Evolutionary conservation across 2,113 vertebrate species (phyloP).

Genomic region (Daboia siamensis): DNA sequence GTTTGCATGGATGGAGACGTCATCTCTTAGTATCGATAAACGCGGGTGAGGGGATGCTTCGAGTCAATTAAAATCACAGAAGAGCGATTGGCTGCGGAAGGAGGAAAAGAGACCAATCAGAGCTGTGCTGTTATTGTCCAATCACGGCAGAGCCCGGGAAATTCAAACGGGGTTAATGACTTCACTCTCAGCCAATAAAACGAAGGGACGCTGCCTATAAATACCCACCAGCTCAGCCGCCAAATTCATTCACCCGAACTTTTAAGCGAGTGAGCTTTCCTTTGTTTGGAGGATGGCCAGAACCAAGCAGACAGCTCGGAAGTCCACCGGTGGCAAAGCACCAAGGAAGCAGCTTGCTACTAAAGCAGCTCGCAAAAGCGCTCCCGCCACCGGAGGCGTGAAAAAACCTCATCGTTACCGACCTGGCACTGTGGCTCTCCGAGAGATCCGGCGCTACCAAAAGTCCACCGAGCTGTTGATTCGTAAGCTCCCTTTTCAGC

Average conservation of each 20-base stretch:
- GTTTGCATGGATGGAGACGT: not conserved
- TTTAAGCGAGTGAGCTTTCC: fast-evolving
- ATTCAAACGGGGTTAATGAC: not conserved
- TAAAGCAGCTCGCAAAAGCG: slow-evolving; percentile 81
- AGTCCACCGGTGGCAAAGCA: slow-evolving; percentile 85
- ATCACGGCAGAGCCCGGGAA: not conserved
- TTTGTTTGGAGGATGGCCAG: not conserved
- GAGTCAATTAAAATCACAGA: not conserved
- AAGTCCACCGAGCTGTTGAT: not conserved
- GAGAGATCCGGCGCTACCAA: not conserved
- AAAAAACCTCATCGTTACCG: slow-evolving; percentile 72
- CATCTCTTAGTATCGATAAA: not conserved
- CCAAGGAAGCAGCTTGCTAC: slow-evolving; percentile 84
- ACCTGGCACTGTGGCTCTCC: not conserved
- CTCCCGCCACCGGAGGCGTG: slow-evolving; percentile 81
- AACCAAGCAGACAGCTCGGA: slow-evolving; percentile 10
- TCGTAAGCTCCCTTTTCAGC: not conserved
- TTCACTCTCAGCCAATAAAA: slow-evolving; percentile 3
- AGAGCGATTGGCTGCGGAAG: not conserved
- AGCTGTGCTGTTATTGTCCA: not conserved
- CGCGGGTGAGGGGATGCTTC: not conserved
- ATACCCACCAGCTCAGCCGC: not conserved
- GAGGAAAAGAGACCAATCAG: not conserved
- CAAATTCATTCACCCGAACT: not conserved
- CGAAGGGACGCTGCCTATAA: not conserved